Evolutionary conservation across 2,888 invertebrate species (phyloP).

Genomic region (Napeogenes sylphis): DNA sequence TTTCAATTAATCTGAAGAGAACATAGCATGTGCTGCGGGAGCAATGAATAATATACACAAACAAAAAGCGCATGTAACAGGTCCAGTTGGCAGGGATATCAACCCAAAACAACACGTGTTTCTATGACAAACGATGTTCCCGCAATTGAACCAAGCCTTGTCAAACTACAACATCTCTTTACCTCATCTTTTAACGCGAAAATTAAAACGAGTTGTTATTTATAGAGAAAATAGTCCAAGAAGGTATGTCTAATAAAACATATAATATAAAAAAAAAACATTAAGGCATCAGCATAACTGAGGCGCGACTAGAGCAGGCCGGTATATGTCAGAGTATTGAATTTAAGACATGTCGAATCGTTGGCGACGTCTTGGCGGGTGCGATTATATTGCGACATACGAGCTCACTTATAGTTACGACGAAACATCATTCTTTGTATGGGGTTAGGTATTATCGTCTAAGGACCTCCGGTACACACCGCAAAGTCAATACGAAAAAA

Average conservation of each 20-base stretch:
- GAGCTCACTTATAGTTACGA: neutral
- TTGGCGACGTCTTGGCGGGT: slow-evolving; percentile 5
- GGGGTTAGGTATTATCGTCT: neutral
- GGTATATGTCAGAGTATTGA: neutral
- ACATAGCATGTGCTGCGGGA: slow-evolving; percentile 25
- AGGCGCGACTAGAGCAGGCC: too few species aligned
- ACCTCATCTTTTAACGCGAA: too few species aligned
- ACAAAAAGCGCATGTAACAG: neutral
- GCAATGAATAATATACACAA: slow-evolving; percentile 26
- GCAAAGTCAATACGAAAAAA: neutral
- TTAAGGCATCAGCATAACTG: too few species aligned
- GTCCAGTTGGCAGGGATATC: neutral
- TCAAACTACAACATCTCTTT: too few species aligned
- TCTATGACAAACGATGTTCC: neutral
- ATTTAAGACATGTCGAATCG: neutral
- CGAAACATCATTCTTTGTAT: neutral
- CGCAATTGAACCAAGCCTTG: too few species aligned
- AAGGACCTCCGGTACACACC: neutral
- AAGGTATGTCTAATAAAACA: too few species aligned
- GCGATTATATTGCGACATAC: neutral
- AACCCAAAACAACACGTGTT: slow-evolving; percentile 3
- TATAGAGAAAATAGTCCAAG: too few species aligned
- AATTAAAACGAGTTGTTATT: too few species aligned
- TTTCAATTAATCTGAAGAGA: slow-evolving; percentile 35
- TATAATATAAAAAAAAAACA: too few species aligned